Evolutionary conservation across 2,888 invertebrate genomes (phyloP), one percentile per base, ranked within the genome.

Genomic region (Odontomyia ornata): DNA sequence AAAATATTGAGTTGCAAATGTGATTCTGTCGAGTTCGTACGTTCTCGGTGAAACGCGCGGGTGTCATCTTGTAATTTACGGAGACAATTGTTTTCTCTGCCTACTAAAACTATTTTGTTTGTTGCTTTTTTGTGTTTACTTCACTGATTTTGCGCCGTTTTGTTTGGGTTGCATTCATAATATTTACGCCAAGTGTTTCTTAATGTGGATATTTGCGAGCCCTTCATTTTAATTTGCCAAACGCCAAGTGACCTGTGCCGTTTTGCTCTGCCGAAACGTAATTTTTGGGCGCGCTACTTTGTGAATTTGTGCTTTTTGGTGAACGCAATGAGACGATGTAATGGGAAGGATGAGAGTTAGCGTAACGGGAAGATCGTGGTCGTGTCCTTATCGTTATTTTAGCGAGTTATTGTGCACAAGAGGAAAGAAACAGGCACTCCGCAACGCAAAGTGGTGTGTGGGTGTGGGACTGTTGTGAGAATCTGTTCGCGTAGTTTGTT

Each of bases 71-170:
- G 4, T 5, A 60, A 21, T 60, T 23, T 23, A 0, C 60, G 25
- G 25, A 15, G 25, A 25, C 60, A 13, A n/a, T 21, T 4, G 13
- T 25, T 3, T 4, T 60, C 23, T 60, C 60, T 7, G 25, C 23
- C 60, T 25, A n/a, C 18, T 60, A 7, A 60, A 13, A 60, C 25
- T 60, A 3, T 28, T 64, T 64, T 30, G n/a, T 11, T 64, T 28
- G 64, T 27, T 64, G 15, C 25, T 15, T 27, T 30, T 30, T 64
- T 30, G 13, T 64, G 64, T 64, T 60, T 60, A 18, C 18, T 18
- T 23, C 15, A n/a, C 30, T 64, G 64, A 64, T 64, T 64, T 64
- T 64, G 64, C 64, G 64, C 64, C 30, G 64, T 64, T 64, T 64
- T 64, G 30, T 30, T 64, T 27, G 11, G 4, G n/a, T 52, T 52